These are phyloP conservation scores for Gephyroberyx darwinii DNA, from an alignment of 2,797 vertebrate genomes.

Conservation along the genomic window DNA sequence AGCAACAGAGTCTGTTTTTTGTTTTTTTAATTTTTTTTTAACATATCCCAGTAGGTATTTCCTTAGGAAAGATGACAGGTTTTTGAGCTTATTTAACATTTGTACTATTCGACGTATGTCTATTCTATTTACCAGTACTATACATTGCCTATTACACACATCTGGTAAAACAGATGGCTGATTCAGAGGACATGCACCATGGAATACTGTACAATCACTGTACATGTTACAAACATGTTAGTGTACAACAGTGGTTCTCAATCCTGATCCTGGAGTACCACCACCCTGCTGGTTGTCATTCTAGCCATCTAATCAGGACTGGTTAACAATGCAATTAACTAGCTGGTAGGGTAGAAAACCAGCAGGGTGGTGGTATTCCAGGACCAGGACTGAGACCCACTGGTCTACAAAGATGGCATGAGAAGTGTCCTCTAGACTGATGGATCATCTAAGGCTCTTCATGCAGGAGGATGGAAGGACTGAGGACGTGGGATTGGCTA, in stretches of 20 bases:
- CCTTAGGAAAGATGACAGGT: slow-evolving; percentile 77
- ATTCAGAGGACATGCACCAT: slow-evolving; percentile 75
- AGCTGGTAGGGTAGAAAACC: too few species aligned
- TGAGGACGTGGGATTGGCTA: slow-evolving; percentile 45
- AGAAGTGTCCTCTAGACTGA: slow-evolving; percentile 36
- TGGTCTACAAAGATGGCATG: slow-evolving; percentile 57
- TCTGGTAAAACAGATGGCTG: slow-evolving; percentile 68
- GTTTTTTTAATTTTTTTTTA: slow-evolving; percentile 71
- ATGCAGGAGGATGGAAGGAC: slow-evolving; percentile 65
- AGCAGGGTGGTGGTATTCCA: too few species aligned
- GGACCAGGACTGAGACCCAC: too few species aligned
- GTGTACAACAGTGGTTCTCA: slow-evolving; percentile 40
- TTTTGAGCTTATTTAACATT: slow-evolving; percentile 75
- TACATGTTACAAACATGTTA: slow-evolving; percentile 62
- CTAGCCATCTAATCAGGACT: too few species aligned
- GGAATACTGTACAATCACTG: slow-evolving; percentile 67
- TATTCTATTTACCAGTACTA: slow-evolving; percentile 68
- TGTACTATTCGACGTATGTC: slow-evolving; percentile 62
- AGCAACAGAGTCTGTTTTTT: slow-evolving; percentile 64
- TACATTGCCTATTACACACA: slow-evolving; percentile 72
- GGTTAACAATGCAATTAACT: too few species aligned
- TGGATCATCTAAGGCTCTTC: slow-evolving; percentile 64
- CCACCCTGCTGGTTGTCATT: too few species aligned
- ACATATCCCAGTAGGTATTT: slow-evolving; percentile 80
- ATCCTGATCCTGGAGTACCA: too few species aligned